phyloP scores from a whole-genome alignment of 2,888 invertebrate species.

The Polyommatus iphigenia region DNA sequence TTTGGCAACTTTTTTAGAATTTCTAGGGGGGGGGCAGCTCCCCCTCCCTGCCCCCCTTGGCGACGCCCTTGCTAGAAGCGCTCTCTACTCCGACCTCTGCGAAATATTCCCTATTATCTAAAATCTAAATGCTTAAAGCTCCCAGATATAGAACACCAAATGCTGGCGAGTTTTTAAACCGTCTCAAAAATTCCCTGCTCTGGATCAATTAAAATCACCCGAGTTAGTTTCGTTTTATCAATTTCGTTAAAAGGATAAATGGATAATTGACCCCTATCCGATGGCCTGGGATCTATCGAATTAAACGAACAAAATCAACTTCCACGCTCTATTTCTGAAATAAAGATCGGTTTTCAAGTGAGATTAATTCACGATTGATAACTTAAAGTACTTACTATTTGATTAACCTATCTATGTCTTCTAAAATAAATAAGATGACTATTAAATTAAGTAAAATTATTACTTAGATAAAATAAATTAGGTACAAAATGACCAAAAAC shows the following conservation, averaged over 20 bases:
- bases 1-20: too few species aligned
- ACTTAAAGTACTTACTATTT: background rate
- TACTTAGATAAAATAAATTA: too few species aligned
- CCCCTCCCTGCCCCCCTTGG: too few species aligned
- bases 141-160: background rate
- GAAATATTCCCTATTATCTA: background rate
- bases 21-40: too few species aligned
- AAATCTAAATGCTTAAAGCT: background rate
- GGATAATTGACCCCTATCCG: slow-evolving; percentile 79
- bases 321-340: slow-evolving; percentile 57
- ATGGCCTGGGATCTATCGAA: slow-evolving; percentile 71
- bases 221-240: slow-evolving; percentile 77
- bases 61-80: too few species aligned
- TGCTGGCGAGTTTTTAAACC: slow-evolving; percentile 46
- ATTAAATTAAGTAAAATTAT: too few species aligned
- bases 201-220: slow-evolving; percentile 75
- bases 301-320: slow-evolving; percentile 69
- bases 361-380: slow-evolving; percentile 29
- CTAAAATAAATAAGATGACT: background rate
- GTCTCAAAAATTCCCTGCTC: slow-evolving; percentile 49
- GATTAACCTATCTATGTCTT: background rate
- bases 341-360: slow-evolving; percentile 35
- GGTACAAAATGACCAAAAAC: too few species aligned
- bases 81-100: background rate
- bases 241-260: slow-evolving; percentile 80